Evolutionary conservation across 2,888 invertebrate genomes (phyloP), one percentile per base, ranked within the genome.

Genomic region (Caenorhabditis sp.): DNA sequence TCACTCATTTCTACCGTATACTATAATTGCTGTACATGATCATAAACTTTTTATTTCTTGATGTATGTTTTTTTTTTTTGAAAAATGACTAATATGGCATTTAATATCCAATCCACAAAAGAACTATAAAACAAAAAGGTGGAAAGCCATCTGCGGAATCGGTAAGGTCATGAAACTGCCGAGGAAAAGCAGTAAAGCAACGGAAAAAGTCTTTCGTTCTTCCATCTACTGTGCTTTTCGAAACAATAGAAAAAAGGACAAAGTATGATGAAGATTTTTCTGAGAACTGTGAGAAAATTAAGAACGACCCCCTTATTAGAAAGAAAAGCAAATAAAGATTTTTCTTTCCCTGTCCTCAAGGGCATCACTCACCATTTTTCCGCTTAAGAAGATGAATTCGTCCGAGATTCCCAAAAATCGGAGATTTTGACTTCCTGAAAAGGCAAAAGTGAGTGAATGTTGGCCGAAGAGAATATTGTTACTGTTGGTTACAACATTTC

Each of bases 221-320:
- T n/a, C n/a, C n/a, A n/a, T n/a, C n/a, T n/a, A n/a, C n/a, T n/a
- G n/a, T n/a, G n/a, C n/a, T n/a, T n/a, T n/a, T n/a, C 18, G 18
- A 47, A 47, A 47, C 32, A 32, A 32, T 6, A 32, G 9, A 32
- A 32, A 32, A 6, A 32, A 32, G 32, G 40, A 40, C 3, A 47
- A 20, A 18, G 11, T 3, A 64, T 60, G 60, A 67, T 67, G 37
- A 50, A 74, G 32, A 74, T 51, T 60, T 51, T 74, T 74, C n/a
- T 32, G 74, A 74, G 74, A 74, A 74, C 67, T 74, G 74, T 74
- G 74, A 67, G 74, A 74, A 64, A 67, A 67, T 26, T 3, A 47
- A 65, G 50, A 20, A 28, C n/a, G 50, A 40, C 74, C 51, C 35
- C 47, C 28, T 55, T 62, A 32, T 9, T 32, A 6, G 32, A 32